Evolutionary conservation across 2,797 vertebrate genomes (phyloP), one percentile per base, ranked within the genome.

Genomic region (Martes flavigula): DNA sequence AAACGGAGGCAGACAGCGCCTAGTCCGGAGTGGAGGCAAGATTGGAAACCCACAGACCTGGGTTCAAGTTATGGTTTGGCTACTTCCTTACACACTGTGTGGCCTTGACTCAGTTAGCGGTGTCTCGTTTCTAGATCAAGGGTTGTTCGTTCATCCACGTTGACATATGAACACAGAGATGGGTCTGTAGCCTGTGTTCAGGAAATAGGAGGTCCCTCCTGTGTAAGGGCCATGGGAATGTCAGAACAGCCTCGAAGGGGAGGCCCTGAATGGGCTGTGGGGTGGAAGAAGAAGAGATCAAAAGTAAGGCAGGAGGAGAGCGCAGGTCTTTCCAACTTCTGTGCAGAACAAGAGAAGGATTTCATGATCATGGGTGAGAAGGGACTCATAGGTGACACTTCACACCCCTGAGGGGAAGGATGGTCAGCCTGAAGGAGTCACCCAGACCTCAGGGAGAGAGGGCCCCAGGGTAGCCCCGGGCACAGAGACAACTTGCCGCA

Each of bases 41-140:
- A 68, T 21, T 21, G 46, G 38, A 27, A n/a, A n/a, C 27, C 32
- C 8, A 7, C 7, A 46, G 75, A 66, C 48, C 13, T n/a, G 51
- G 62, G 15, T 48, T 94, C 40, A 84, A 30, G 32, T 68, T 20
- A 21, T 0, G 4, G 30, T 32, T 30, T 20, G 83, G 35, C 32
- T 43, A 5, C 81, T 90, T 64, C 51, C 40, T 92, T 54, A 7
- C 25, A 87, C 15, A 30, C 32, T 30, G 1, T 64, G 38, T 27
- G 27, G 51, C 32, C 43, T 48, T 90, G 35, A 58, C 13, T 73
- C 58, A 46, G 21, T 40, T 51, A 8, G 60, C 32, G 18, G 2
- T 35, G 70, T 78, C 68, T 73, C 56, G 78, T 83, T 87, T 79
- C 54, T 79, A 70, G 79, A 79, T 83, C 17, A 70, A 32, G 51